Evolutionary conservation across 2,888 invertebrate species (phyloP).

Genomic region (Ormyrus rosae): DNA sequence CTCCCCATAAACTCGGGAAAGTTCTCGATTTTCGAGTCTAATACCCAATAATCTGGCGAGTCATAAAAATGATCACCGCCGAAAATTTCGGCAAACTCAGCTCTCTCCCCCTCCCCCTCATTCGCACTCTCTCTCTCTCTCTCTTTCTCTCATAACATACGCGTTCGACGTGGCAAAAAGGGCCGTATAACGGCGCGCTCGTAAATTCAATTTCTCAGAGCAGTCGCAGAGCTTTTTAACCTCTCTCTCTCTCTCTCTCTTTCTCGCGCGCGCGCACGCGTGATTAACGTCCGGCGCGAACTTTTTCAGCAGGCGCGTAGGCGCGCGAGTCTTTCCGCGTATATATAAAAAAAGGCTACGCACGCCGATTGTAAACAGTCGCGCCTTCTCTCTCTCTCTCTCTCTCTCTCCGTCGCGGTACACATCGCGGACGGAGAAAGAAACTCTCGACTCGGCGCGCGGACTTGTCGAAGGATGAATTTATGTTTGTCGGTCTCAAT

Average conservation of each 20-base stretch:
- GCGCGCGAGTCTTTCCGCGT: background rate
- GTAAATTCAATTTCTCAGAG: conserved; percentile 32
- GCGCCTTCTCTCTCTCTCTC: background rate
- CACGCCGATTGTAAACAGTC: conserved; percentile 27
- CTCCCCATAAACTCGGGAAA: background rate
- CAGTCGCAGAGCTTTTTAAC: too few relatives aligned
- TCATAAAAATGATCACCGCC: conserved; percentile 35
- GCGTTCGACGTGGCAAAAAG: too few relatives aligned
- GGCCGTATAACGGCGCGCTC: background rate
- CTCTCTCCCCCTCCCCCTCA: background rate
- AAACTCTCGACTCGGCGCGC: background rate
- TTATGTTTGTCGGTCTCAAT: conserved; percentile 16
- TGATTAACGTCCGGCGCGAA: conserved; percentile 33
- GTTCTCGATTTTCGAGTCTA: conserved; percentile 2
- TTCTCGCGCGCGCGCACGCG: background rate
- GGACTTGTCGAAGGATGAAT: conserved; percentile 27
- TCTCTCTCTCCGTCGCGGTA: background rate
- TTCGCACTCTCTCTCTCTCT: too few relatives aligned
- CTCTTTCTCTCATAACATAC: too few relatives aligned
- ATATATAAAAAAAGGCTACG: background rate
- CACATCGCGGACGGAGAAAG: background rate
- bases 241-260: too few relatives aligned
- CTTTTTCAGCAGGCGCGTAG: conserved; percentile 7
- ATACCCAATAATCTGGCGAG: conserved; percentile 29
- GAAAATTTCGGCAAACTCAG: conserved; percentile 41